Conservation (phyloP, 2,888 invertebrate species). For the Parnassius smintheus region DNA sequence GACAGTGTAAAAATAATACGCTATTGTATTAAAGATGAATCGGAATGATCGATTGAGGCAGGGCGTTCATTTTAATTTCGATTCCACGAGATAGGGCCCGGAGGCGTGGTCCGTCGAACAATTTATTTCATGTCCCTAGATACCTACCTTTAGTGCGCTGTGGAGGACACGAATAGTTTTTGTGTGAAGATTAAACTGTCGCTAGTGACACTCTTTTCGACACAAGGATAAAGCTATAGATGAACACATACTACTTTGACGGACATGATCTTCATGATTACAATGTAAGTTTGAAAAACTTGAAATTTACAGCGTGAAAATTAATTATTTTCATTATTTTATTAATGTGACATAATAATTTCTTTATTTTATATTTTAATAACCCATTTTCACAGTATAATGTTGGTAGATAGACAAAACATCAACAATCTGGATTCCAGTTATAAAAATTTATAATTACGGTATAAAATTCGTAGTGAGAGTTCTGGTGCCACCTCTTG, state of each 20-base stretch:
- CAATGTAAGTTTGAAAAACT: too few species aligned
- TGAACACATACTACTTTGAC: neutral
- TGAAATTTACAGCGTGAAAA: too few species aligned
- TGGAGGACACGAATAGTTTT: conserved; percentile 21
- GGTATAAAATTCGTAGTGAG: too few species aligned
- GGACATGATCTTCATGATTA: too few species aligned
- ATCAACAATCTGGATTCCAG: too few species aligned
- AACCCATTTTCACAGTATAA: too few species aligned
- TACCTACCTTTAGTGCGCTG: conserved; percentile 43
- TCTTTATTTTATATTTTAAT: too few species aligned
- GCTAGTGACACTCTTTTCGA: conserved; percentile 29
- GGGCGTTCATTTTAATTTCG: conserved; percentile 79
- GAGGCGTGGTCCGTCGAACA: conserved; percentile 74
- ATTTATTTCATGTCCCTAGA: conserved; percentile 77
- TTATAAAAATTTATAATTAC: too few species aligned
- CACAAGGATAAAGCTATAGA: conserved; percentile 27
- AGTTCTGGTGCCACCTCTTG: too few species aligned
- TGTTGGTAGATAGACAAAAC: too few species aligned
- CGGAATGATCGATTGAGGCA: conserved; percentile 76
- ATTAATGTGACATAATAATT: too few species aligned
- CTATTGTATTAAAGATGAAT: conserved; percentile 74
- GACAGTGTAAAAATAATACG: conserved; percentile 72
- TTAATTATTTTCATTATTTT: too few species aligned
- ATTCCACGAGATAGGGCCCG: conserved; percentile 67
- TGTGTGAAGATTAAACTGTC: conserved; percentile 21